A percentile compares a stretch with the other conserved stretches of the same genome.
Evolutionary conservation across 2,113 vertebrate genomes (phyloP).

Genomic region (Cnemophilus loriae): DNA sequence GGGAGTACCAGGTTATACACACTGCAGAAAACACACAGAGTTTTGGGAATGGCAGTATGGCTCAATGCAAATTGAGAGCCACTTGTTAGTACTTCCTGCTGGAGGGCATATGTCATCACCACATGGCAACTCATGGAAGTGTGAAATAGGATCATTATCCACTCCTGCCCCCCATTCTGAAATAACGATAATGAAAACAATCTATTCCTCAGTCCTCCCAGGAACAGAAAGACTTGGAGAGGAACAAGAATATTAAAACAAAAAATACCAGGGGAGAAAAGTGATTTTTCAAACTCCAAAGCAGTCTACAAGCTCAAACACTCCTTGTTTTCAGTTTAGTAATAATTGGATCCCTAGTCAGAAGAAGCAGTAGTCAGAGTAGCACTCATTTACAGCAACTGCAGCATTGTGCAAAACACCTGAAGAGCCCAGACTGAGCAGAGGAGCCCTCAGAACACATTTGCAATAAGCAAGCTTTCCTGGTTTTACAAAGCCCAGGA

Average conservation of each 20-base stretch:
- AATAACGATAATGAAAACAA: neutral
- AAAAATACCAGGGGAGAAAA: neutral
- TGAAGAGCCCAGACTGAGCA: neutral
- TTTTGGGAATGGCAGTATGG: neutral
- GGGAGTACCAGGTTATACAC: neutral
- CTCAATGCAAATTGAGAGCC: neutral
- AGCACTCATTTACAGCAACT: neutral
- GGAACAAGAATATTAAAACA: neutral
- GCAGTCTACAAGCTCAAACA: neutral
- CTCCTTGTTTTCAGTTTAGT: neutral
- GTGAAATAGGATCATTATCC: neutral
- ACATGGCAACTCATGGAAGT: neutral
- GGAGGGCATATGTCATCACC: neutral
- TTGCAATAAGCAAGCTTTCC: neutral
- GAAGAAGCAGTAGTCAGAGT: neutral
- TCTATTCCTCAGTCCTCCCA: neutral
- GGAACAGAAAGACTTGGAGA: neutral
- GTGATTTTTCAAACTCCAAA: neutral
- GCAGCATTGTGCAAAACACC: neutral
- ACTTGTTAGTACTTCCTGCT: neutral
- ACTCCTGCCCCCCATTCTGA: neutral
- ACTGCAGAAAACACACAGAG: neutral
- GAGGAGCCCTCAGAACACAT: neutral
- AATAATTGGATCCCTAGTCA: neutral
- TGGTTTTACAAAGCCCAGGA: too few relatives aligned